Percentiles rank a stretch among this genome's conserved stretches.
phyloP scores from a whole-genome alignment of 2,888 invertebrate genomes.

The Ectropis crepuscularia region DNA sequence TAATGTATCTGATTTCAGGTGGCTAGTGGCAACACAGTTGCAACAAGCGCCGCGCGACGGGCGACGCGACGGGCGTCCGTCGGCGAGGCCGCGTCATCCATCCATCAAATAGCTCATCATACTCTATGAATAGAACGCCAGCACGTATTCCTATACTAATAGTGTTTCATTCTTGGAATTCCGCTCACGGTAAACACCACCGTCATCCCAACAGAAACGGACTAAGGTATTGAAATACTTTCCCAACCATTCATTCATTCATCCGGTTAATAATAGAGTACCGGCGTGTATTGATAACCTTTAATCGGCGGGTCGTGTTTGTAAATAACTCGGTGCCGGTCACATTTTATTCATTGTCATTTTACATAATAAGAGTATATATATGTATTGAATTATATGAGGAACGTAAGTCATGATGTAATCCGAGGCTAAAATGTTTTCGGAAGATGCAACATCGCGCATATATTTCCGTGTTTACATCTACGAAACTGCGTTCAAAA shows the following conservation, averaged over 20 bases:
- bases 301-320: conserved; percentile 69
- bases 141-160: conserved; percentile 48
- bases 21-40: conserved; percentile 26
- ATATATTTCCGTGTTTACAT: conserved; percentile 17
- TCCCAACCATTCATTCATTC: conserved; percentile 62
- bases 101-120: conserved; percentile 78
- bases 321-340: conserved; percentile 60
- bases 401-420: too few relatives aligned
- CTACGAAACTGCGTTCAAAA: conserved; percentile 4
- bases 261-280: conserved; percentile 58
- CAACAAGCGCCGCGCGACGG: conserved; percentile 28
- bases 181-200: conserved; percentile 67
- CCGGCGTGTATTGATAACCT: conserved; percentile 67
- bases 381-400: too few relatives aligned
- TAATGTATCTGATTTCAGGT: too few relatives aligned
- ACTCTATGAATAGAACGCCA: conserved; percentile 73
- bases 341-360: conserved; percentile 47
- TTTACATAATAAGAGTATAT: too few relatives aligned
- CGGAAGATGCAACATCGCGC: too few relatives aligned
- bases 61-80: conserved; percentile 42
- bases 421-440: too few relatives aligned
- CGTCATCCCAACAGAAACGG: conserved; percentile 54
- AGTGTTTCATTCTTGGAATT: conserved; percentile 77
- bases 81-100: conserved; percentile 78
- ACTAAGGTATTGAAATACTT: conserved; percentile 51